Percentiles rank a stretch among this genome's conserved stretches.
Conservation (phyloP, 2,888 invertebrate genomes). For the Sthenelais limicola region DNA sequence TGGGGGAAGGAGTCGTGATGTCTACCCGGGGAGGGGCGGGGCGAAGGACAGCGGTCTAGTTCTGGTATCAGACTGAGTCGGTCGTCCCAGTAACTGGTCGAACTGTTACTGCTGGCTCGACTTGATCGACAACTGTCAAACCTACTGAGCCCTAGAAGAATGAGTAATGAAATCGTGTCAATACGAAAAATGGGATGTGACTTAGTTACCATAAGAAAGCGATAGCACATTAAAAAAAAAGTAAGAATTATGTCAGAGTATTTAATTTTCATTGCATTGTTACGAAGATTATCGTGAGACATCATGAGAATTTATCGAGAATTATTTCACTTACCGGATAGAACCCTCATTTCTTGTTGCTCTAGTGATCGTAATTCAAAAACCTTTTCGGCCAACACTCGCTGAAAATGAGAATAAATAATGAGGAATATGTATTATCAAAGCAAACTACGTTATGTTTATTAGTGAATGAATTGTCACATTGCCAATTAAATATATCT, state of each 20-base stretch:
- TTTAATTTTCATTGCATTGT: no score
- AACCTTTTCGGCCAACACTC: constrained; percentile 41
- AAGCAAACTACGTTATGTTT: background rate
- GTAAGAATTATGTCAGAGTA: no score
- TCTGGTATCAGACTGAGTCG: constrained; percentile 41
- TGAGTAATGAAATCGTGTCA: background rate
- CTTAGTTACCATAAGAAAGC: no score
- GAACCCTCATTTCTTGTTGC: constrained; percentile 31
- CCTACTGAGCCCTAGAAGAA: constrained; percentile 39
- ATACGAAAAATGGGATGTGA: no score
- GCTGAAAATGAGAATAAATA: constrained; percentile 29
- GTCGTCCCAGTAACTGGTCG: constrained; percentile 42
- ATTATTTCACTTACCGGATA: constrained; percentile 24
- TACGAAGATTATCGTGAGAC: no score
- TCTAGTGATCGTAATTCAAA: constrained; percentile 44
- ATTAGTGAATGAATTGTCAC: background rate
- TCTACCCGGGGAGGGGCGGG: background rate
- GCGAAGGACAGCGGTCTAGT: constrained; percentile 42
- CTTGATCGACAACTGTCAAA: constrained; percentile 42
- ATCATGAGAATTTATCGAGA: no score
- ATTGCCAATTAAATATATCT: background rate
- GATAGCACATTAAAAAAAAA: no score
- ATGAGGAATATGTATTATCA: background rate
- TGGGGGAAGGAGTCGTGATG: background rate
- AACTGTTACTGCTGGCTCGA: constrained; percentile 34